These are phyloP conservation scores for Acanthosepion pharaonis DNA, from an alignment of 2,888 invertebrate species.

Conservation along the genomic window DNA sequence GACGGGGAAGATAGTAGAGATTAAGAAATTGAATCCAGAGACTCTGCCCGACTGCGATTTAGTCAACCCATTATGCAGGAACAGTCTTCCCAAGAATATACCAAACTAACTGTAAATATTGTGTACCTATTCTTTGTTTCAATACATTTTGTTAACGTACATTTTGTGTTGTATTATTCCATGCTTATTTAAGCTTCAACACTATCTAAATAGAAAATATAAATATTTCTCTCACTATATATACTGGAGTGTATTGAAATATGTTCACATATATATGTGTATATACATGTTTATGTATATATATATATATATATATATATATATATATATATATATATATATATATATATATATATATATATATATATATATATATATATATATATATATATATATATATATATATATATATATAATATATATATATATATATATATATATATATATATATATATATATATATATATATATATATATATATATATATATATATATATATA, in stretches of 20 bases:
- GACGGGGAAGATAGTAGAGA: no score
- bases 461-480: not conserved
- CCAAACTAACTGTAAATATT: no score
- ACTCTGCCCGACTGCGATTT: no score
- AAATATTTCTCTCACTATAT: no score
- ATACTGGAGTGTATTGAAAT: not conserved
- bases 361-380: not conserved
- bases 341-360: not conserved
- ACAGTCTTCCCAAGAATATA: no score
- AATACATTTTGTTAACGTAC: no score
- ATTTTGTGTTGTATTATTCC: no score
- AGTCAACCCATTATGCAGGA: no score
- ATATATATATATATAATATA: not conserved
- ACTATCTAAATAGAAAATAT: no score
- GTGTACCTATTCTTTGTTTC: no score
- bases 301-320: not conserved
- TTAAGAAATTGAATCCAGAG: no score
- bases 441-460: not conserved
- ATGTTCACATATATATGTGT: not conserved
- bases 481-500: not conserved
- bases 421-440: not conserved
- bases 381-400: not conserved
- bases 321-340: not conserved
- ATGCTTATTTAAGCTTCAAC: no score
- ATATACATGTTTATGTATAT: not conserved